These are phyloP conservation scores for Epinephelus moara DNA, from an alignment of 2,113 vertebrate species.

Conservation along the genomic window DNA sequence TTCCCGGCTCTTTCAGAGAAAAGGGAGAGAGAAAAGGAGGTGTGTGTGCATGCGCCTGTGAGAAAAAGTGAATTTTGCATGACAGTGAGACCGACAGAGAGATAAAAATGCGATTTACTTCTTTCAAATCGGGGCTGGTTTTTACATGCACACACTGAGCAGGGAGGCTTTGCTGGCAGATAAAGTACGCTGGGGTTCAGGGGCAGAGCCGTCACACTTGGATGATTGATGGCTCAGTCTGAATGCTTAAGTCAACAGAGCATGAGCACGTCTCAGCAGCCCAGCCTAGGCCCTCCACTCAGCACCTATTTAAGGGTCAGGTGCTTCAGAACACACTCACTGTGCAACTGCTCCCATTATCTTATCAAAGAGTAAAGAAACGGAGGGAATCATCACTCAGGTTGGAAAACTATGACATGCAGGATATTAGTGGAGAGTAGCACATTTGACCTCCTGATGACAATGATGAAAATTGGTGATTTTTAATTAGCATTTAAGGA, in stretches of 20 bases:
- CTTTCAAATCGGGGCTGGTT: constrained; percentile 70
- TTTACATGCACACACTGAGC: constrained; percentile 71
- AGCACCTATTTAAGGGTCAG: constrained; percentile 84
- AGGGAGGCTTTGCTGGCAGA: constrained; percentile 75
- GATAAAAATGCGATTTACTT: constrained; percentile 44
- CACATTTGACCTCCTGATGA: not conserved
- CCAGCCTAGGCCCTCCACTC: constrained; percentile 72
- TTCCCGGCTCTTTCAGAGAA: constrained; percentile 48
- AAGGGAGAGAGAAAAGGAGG: constrained; percentile 32
- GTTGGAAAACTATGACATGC: constrained; percentile 3
- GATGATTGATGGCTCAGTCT: constrained; percentile 86
- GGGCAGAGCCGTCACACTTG: constrained; percentile 78
- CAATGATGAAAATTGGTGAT: not conserved
- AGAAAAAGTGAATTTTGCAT: constrained; percentile 24
- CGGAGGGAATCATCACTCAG: constrained; percentile 22
- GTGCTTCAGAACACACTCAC: constrained; percentile 77
- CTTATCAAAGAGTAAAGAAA: constrained; percentile 71
- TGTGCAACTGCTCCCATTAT: constrained; percentile 76
- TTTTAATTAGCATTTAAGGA: not conserved
- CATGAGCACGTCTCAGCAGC: constrained; percentile 82
- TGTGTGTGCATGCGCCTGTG: constrained; percentile 32
- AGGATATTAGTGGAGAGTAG: not conserved
- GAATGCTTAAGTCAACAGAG: constrained; percentile 87
- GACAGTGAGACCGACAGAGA: constrained; percentile 5
- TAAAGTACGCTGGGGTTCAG: constrained; percentile 74